Percentiles rank a stretch among this genome's conserved stretches.
Conservation (phyloP, 2,113 vertebrate species). For the Pituophis catenifer region DNA sequence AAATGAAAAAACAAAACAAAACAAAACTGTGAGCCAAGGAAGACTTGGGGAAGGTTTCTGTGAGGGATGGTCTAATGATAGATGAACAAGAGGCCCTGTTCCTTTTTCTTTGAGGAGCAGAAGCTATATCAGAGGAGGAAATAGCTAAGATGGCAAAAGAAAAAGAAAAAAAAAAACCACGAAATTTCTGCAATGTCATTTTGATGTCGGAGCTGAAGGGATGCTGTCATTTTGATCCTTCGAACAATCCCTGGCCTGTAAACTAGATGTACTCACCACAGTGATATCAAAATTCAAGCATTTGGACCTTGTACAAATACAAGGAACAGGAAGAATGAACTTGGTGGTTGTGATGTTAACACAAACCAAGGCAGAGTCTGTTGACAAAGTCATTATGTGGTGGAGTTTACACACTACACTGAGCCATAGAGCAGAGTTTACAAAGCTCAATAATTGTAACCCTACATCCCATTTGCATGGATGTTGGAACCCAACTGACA, state of each 20-base stretch:
- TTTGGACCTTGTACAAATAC: background rate
- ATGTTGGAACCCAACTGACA: background rate
- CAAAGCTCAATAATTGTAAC: background rate
- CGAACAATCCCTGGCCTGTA: background rate
- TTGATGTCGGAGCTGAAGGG: background rate
- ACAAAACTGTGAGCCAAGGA: background rate
- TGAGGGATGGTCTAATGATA: background rate
- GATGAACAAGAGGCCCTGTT: background rate
- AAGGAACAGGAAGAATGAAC: background rate
- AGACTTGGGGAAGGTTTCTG: background rate
- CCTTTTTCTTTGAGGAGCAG: background rate
- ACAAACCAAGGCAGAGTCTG: background rate
- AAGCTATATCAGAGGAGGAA: background rate
- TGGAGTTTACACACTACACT: background rate
- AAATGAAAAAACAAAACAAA: background rate
- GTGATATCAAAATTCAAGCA: background rate
- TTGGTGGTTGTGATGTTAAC: background rate
- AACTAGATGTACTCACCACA: background rate
- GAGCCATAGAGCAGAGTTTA: background rate
- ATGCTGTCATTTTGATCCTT: background rate
- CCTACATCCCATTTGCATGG: background rate
- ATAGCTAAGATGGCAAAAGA: background rate
- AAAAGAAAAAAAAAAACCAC: background rate
- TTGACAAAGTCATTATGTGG: background rate
- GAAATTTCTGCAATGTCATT: background rate